Base-by-base conservation (phyloP, 2,888 invertebrate genomes). In the Tenthredo notha region DNA sequence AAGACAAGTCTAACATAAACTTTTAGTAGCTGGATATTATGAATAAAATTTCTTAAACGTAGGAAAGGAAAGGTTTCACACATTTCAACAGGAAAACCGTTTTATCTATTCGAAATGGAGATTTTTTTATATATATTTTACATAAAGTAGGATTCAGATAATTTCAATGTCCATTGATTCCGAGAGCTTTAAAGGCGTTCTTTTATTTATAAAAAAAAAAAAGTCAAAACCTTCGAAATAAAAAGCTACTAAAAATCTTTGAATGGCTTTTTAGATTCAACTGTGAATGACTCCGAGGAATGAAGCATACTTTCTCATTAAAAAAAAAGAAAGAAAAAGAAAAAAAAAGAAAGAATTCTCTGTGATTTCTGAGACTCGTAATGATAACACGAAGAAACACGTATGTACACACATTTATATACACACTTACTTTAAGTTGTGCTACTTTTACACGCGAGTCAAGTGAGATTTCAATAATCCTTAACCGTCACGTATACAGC, bases 401-500 rank as follows among this genome's bases (percentile, higher is more conserved):
- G 33, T 25, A 67, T 18, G 15, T 29, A 67, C 29, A 67, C 33
- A 67, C 29, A 67, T 33, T 33, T 33, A 67, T 33, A 33, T 43
- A 74, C 40, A 43, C 74, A 74, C 74, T 29, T 40, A 43, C 43
- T 21, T 43, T 33, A 33, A 58, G 61, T 80, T 80, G 80, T 80
- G 80, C 58, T 40, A 80, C 80, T 80, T 80, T 58, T 80, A 61
- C 58, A 61, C 58, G 37, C 80, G 61, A 33, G 80, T 80, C 61
- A 80, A 80, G 80, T 80, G 80, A 80, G 58, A 80, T 80, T 80
- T 80, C 40, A 80, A 80, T 40, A 80, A 80, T 80, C 40, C 80
- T 80, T 61, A n/a, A 80, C 40, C 80, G 58, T 80, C 58, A 58
- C 80, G 50, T 54, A 75, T 29, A 40, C 29, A 29, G 29, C 18